Percentiles rank a stretch among this genome's conserved stretches.
These are phyloP conservation scores for Drosophila meridionalis DNA, from an alignment of 2,888 invertebrate species.

Conservation along the genomic window DNA sequence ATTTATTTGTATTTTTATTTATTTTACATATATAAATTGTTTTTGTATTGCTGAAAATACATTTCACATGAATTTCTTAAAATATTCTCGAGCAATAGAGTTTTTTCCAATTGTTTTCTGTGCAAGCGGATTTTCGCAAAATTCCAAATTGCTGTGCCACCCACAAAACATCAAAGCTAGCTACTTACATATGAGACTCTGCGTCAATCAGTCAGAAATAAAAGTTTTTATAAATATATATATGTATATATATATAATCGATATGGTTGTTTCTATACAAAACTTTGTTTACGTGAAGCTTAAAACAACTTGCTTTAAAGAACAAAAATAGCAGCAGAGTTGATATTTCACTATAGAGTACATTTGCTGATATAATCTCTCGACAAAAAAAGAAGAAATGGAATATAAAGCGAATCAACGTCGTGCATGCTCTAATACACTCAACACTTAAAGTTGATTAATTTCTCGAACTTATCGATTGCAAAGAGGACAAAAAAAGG, in stretches of 20 bases:
- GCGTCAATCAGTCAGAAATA: not conserved
- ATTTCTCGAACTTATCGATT: conserved; percentile 41
- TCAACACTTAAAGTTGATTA: conserved; percentile 28
- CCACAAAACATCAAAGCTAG: not conserved
- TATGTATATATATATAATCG: not conserved
- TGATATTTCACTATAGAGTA: not conserved
- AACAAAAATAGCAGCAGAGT: conserved; percentile 1
- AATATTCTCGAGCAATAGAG: not conserved
- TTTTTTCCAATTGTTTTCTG: not conserved
- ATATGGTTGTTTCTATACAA: not conserved
- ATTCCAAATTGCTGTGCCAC: not conserved
- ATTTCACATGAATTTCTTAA: not conserved
- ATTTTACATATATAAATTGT: not conserved
- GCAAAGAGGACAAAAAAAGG: conserved; percentile 4
- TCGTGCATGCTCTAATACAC: conserved; percentile 1
- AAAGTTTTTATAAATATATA: conserved; percentile 1
- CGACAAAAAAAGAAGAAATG: not conserved
- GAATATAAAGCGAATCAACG: conserved; percentile 3
- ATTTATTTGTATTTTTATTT: not conserved
- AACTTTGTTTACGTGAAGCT: not conserved
- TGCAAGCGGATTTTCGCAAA: not conserved
- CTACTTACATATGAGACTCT: not conserved
- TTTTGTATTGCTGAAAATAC: not conserved
- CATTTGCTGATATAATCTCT: conserved; percentile 1
- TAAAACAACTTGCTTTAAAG: not conserved